Percentiles rank a stretch among this genome's conserved stretches.
These are phyloP conservation scores for Globodera rostochiensis DNA, from an alignment of 1,140 invertebrate genomes.

Conservation along the genomic window DNA sequence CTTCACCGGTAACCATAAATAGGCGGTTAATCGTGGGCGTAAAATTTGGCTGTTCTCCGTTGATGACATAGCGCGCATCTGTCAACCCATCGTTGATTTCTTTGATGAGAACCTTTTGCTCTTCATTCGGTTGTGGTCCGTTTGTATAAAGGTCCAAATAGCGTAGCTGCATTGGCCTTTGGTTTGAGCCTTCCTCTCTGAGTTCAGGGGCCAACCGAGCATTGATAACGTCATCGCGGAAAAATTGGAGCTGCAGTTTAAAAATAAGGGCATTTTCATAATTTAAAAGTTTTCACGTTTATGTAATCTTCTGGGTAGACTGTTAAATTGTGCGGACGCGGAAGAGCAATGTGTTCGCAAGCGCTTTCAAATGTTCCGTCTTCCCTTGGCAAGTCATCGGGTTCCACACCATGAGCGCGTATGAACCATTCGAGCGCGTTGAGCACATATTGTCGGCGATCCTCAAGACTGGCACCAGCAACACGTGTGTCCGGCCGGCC, in stretches of 20 bases:
- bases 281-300: neutral
- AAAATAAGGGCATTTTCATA: neutral
- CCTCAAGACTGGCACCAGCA: neutral
- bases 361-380: neutral
- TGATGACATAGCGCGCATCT: neutral
- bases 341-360: conserved; percentile 5
- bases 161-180: neutral
- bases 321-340: neutral
- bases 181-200: neutral
- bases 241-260: neutral
- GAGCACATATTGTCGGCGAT: neutral
- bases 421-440: conserved; percentile 3
- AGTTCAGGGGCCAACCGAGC: neutral
- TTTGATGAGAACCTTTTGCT: neutral
- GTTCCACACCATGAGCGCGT: neutral
- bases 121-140: conserved; percentile 5
- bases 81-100: neutral
- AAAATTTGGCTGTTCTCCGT: neutral
- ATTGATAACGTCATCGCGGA: neutral
- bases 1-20: conserved; percentile 4
- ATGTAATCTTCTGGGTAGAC: neutral
- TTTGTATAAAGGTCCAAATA: neutral
- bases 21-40: neutral
- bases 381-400: neutral
- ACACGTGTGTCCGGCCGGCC: neutral